These are phyloP conservation scores for Meliscaeva auricollis DNA, from an alignment of 2,888 invertebrate species.

Conservation along the genomic window DNA sequence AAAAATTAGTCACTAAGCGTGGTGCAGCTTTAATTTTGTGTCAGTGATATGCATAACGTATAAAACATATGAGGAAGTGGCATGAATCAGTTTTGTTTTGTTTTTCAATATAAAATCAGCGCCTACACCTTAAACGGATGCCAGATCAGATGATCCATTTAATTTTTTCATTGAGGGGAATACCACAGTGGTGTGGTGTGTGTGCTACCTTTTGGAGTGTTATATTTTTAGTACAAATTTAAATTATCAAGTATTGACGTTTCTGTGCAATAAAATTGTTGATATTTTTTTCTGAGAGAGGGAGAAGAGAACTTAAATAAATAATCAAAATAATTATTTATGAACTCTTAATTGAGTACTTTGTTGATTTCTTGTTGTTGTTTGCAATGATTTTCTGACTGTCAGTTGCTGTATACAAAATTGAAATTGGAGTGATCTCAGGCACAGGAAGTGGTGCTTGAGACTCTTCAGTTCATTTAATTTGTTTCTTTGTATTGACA, in stretches of 20 bases:
- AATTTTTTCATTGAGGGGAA: too few relatives aligned
- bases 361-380: not conserved
- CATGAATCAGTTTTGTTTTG: not conserved
- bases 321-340: conserved; percentile 7
- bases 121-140: conserved; percentile 9
- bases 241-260: conserved; percentile 7
- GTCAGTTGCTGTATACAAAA: too few relatives aligned
- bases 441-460: not conserved
- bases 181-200: too few relatives aligned
- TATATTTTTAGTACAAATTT: conserved; percentile 1
- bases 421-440: not conserved
- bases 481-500: too few relatives aligned
- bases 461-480: not conserved
- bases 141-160: too few relatives aligned
- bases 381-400: not conserved
- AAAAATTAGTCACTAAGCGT: conserved; percentile 20
- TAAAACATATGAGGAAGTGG: conserved; percentile 5
- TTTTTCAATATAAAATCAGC: not conserved
- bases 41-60: not conserved
- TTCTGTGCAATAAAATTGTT: not conserved
- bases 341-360: conserved; percentile 10
- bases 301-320: not conserved
- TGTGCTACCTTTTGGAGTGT: too few relatives aligned
- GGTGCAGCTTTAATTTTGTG: conserved; percentile 6
- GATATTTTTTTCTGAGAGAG: not conserved